A percentile compares a stretch with the other conserved stretches of the same genome.
phyloP scores from a whole-genome alignment of 2,888 invertebrate species.

The Andricus curvator region DNA sequence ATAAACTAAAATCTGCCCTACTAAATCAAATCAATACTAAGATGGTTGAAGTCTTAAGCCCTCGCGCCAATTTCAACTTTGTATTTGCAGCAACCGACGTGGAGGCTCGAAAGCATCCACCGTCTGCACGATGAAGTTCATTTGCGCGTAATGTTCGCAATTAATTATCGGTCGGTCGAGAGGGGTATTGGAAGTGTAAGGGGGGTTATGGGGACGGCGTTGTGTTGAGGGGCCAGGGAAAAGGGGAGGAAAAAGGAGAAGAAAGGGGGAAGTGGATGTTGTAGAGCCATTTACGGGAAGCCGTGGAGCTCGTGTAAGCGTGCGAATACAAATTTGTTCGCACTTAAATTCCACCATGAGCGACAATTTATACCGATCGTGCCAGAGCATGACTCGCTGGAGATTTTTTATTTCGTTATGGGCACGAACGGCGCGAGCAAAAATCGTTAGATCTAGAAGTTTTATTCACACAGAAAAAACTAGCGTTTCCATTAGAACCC shows the following conservation, averaged over 20 bases:
- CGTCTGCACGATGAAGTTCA: conserved; percentile 60
- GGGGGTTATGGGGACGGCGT: conserved; percentile 1
- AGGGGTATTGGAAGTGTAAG: conserved; percentile 37
- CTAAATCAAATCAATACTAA: neutral
- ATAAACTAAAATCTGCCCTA: too few species aligned
- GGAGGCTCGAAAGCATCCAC: neutral
- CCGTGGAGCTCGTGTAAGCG: conserved; percentile 73
- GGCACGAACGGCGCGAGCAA: neutral
- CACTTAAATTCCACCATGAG: conserved; percentile 73
- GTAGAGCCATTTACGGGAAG: conserved; percentile 76
- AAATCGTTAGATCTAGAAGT: neutral
- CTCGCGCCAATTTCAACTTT: neutral
- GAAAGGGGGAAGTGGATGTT: conserved; percentile 58
- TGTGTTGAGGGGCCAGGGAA: conserved; percentile 35
- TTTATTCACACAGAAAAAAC: too few species aligned
- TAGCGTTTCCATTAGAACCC: too few species aligned
- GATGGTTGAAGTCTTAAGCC: neutral
- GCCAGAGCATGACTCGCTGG: conserved; percentile 51
- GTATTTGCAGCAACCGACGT: neutral
- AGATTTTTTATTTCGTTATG: conserved; percentile 47
- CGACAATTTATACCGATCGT: conserved; percentile 65
- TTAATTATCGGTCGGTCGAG: conserved; percentile 66
- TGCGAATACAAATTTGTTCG: conserved; percentile 76
- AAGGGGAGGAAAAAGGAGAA: conserved; percentile 46
- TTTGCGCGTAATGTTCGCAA: conserved; percentile 69